Evolutionary conservation across 2,888 invertebrate genomes (phyloP), one percentile per base, ranked within the genome.

Genomic region (Dryadula phaetusa): DNA sequence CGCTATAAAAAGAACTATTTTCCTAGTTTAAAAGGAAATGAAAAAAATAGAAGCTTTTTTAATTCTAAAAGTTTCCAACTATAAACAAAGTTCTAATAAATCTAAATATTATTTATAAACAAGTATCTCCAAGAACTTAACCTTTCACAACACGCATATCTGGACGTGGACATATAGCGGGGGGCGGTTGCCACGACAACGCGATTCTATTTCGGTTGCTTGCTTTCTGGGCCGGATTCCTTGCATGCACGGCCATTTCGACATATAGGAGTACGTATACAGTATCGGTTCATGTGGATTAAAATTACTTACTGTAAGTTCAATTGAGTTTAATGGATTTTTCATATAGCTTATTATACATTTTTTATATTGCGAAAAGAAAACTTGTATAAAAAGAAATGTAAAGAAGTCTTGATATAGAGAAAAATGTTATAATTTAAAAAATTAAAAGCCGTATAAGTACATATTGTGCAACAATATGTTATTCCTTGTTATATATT

Each of bases 171-270:
- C 37, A 16, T 14, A 18, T 32, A 56, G 77, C 76, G 82, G 84
- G 84, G 82, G 86, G 71, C 75, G 77, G 87, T 89, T 82, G 74
- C 81, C 78, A 87, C 83, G 79, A 76, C 75, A 75, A 89, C 86
- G 20, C 44, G 56, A 34, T 64, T 70, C 72, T 77, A 77, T 77
- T 76, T 76, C 69, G 58, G 76, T 74, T 66, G 52, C 66, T 46
- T 64, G 66, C 66, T 74, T 71, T 74, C 74, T 71, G 70, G 67
- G 56, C 56, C 62, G 66, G 49, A 76, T 77, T 75, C 76, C 74
- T 67, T 70, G 63, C 72, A 67, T 62, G 65, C 62, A 61, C 53
- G 67, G 53, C 58, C 42, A 64, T 72, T 75, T 74, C 70, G 67
- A 72, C 70, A 71, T 72, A 28, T 44, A 18, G n/a, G n/a, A n/a